These are phyloP conservation scores for Ovis canadensis DNA, from an alignment of 2,113 vertebrate genomes.

Conservation along the genomic window DNA sequence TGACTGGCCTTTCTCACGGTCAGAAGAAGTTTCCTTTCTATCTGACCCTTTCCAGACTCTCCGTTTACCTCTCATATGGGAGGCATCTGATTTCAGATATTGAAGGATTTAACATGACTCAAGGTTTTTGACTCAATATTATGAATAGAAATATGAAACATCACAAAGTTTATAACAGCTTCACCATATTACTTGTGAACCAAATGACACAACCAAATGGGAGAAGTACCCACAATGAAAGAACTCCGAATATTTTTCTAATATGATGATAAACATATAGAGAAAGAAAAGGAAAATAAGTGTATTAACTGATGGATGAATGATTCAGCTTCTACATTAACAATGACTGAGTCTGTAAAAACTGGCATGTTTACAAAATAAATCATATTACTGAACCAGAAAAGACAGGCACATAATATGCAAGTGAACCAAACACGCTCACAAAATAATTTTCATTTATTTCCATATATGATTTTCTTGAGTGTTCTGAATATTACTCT, in stretches of 20 bases:
- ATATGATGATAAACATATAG: background rate
- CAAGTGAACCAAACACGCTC: background rate
- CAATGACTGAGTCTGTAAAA: constrained; percentile 37
- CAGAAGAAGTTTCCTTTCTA: background rate
- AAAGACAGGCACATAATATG: constrained; percentile 24
- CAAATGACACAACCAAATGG: background rate
- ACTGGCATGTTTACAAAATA: constrained; percentile 49
- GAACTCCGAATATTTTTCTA: background rate
- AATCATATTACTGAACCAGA: background rate
- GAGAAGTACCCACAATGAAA: background rate
- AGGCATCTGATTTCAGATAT: background rate
- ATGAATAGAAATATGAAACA: background rate
- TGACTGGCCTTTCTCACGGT: background rate
- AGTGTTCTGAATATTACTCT: constrained; percentile 19
- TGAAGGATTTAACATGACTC: background rate
- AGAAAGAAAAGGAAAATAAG: background rate
- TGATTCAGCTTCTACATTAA: constrained; percentile 40
- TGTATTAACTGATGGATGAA: background rate
- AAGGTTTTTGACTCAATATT: background rate
- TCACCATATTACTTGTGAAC: background rate
- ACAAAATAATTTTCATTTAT: constrained; percentile 27
- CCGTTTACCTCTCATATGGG: background rate
- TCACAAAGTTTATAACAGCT: background rate
- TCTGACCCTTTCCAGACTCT: background rate
- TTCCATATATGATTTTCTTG: constrained; percentile 4